Evolutionary conservation across 2,797 vertebrate species (phyloP).

Genomic region (Rhinogobio ventralis): DNA sequence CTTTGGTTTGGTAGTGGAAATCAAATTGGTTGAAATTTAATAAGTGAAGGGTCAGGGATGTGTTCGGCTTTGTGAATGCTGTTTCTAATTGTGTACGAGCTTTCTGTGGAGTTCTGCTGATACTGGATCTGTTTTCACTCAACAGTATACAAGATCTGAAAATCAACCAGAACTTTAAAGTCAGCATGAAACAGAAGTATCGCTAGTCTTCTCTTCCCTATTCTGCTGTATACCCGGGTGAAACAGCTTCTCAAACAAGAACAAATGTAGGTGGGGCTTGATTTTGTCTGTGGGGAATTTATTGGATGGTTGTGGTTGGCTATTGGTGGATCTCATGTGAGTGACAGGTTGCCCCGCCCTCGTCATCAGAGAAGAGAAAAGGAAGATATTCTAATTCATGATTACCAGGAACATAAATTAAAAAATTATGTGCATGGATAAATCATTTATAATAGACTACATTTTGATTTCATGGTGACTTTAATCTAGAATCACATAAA

Average conservation of each 20-base stretch:
- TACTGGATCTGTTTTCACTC: constrained; percentile 3
- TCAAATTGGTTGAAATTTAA: background rate
- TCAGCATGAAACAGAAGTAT: background rate
- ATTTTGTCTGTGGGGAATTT: no score
- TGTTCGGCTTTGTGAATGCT: background rate
- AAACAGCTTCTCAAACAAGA: no score
- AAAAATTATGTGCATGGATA: background rate
- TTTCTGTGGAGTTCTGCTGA: background rate
- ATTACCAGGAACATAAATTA: background rate
- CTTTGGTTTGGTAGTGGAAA: background rate
- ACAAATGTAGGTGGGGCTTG: no score
- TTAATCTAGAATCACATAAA: background rate
- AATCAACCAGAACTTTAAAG: background rate
- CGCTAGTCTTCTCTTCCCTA: no score
- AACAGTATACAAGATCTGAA: background rate
- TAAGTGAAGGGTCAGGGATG: background rate
- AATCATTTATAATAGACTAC: background rate
- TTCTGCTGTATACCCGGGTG: no score
- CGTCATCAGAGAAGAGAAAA: no score
- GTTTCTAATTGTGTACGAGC: background rate
- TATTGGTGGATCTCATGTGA: no score
- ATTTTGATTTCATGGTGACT: background rate
- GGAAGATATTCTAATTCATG: background rate
- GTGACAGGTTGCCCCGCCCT: no score
- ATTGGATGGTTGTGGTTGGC: no score